phyloP scores from a whole-genome alignment of 2,888 invertebrate species.

The Tromatobia lineatoria region DNA sequence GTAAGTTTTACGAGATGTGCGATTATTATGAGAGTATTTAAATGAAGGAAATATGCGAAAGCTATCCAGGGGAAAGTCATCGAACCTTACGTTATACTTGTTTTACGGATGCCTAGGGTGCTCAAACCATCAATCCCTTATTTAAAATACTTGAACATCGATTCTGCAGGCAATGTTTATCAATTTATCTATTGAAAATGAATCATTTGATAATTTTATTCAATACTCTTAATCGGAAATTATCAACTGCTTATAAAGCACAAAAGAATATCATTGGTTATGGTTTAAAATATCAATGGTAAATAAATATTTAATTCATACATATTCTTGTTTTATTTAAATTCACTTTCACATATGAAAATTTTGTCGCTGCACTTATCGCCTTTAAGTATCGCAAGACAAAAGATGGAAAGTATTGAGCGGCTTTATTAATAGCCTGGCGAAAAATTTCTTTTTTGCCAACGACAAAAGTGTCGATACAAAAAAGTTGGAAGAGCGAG shows the following conservation, averaged over 20 bases:
- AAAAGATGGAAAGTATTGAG: neutral
- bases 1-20: conserved; percentile 72
- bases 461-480: neutral
- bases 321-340: neutral
- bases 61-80: neutral
- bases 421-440: neutral
- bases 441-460: neutral
- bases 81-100: neutral
- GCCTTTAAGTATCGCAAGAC: neutral
- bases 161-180: neutral
- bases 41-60: neutral
- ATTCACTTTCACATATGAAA: neutral
- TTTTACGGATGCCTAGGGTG: neutral
- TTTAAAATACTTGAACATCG: neutral
- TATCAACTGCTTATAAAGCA: too few species aligned
- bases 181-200: neutral
- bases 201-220: neutral
- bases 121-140: neutral
- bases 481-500: neutral
- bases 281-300: too few species aligned
- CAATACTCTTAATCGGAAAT: neutral
- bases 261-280: too few species aligned
- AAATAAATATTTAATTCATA: too few species aligned
- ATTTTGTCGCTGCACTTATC: neutral
- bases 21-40: neutral